Base-by-base conservation (phyloP, 2,888 invertebrate genomes). In the Platycnemis pennipes region DNA sequence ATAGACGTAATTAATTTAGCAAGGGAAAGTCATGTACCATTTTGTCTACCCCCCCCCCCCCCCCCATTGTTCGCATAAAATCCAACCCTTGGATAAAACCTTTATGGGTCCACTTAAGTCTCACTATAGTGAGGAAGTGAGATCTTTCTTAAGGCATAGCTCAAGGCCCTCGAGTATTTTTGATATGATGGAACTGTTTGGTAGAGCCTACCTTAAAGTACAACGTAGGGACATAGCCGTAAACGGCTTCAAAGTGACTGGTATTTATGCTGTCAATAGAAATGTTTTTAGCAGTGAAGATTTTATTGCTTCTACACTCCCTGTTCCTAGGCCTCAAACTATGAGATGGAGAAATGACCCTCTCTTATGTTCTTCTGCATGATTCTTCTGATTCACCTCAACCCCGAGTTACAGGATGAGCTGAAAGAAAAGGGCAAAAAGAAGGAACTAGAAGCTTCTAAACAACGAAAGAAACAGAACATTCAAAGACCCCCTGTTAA, bases 1-100 rank as follows among this genome's bases (percentile, higher is more conserved):
- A 49, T 49, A 11, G 49, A 49, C 49, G 49, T 49, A 49, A 49
- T 49, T 49, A 49, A 49, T 49, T 49, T 49, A 49, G 49, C 16
- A 49, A 49, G 49, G 49, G 49, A 49, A 49, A 49, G 16, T 49
- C 49, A 49, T 49, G 49, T 16, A 49, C 16, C 8, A 49, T 49
- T 49, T 49, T 49, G 49, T 49, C 49, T 49, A 16, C 49, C 7
- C 49, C 49, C 16, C 49, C 49, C 49, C 49, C 49, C 77, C 77
- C 77, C 77, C 77, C 77, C 77, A 77, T 26, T 77, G n/a, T 31
- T n/a, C 31, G n/a, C 77, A 77, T n/a, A 77, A 77, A 77, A 26
- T 77, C n/a, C 77, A 77, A 77, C 77, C n/a, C 7, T 77, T 77
- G 31, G 77, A 16, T 31, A 77, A 31, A 22, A n/a, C 77, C 7